Percentiles rank a stretch among this genome's conserved stretches.
These are phyloP conservation scores for Criorhina ranunculi DNA, from an alignment of 2,888 invertebrate genomes.

Conservation along the genomic window DNA sequence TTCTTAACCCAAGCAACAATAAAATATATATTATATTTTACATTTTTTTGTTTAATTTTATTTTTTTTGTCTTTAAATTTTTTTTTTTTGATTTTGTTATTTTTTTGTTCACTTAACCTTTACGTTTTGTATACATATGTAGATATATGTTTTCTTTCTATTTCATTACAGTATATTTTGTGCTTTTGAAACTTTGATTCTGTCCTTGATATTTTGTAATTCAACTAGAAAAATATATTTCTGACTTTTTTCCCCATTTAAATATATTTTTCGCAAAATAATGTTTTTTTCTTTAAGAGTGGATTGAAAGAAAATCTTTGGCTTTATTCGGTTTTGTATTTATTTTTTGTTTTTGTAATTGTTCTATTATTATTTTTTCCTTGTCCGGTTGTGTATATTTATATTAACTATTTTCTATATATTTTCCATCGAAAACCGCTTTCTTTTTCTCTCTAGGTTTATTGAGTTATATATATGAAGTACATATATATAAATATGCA, in stretches of 20 bases:
- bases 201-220: slow-evolving; percentile 48
- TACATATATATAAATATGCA: slow-evolving; percentile 61
- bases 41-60: background rate
- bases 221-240: slow-evolving; percentile 75
- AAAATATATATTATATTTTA: background rate
- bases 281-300: slow-evolving; percentile 48
- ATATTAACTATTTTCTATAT: slow-evolving; percentile 51
- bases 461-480: slow-evolving; percentile 29
- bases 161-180: slow-evolving; percentile 74
- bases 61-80: slow-evolving; percentile 30
- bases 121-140: slow-evolving; percentile 50
- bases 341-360: slow-evolving; percentile 6
- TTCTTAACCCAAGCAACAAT: slow-evolving; percentile 51
- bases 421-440: slow-evolving; percentile 54
- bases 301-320: slow-evolving; percentile 73
- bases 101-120: slow-evolving; percentile 43
- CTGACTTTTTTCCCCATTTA: slow-evolving; percentile 43
- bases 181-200: slow-evolving; percentile 72
- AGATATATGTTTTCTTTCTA: slow-evolving; percentile 38
- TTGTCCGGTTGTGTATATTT: slow-evolving; percentile 55
- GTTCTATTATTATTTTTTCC: slow-evolving; percentile 32
- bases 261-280: slow-evolving; percentile 75
- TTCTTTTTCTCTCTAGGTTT: slow-evolving; percentile 44
- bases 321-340: slow-evolving; percentile 65
- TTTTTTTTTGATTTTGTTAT: slow-evolving; percentile 33